Conservation (phyloP, 2,797 vertebrate genomes). For the Pampus argenteus region DNA sequence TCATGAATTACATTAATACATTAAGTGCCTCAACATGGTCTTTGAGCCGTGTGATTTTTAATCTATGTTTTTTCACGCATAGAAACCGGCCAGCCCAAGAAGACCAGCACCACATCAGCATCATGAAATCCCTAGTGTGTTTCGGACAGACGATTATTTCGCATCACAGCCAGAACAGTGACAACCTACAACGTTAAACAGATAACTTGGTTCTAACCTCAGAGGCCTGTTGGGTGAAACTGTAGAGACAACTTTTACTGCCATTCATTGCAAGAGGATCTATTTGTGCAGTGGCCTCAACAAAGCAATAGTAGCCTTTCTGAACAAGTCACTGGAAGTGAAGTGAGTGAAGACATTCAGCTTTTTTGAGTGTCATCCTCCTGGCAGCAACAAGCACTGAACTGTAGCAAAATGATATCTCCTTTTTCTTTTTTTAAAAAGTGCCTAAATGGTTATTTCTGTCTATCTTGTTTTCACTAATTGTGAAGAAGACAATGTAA, state of each 20-base stretch:
- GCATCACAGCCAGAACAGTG: slow-evolving; percentile 83
- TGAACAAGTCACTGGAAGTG: slow-evolving; percentile 64
- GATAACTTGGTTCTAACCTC: slow-evolving; percentile 58
- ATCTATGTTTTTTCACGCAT: slow-evolving; percentile 52
- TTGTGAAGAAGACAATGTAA: slow-evolving; percentile 39
- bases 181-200: slow-evolving; percentile 30
- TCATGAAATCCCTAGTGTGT: slow-evolving; percentile 90
- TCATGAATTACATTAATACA: neutral
- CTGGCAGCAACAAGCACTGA: slow-evolving; percentile 71
- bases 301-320: slow-evolving; percentile 81
- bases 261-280: slow-evolving; percentile 66
- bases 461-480: slow-evolving; percentile 56
- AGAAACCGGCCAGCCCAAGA: slow-evolving; percentile 88
- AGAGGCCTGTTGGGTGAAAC: slow-evolving; percentile 63
- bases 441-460: slow-evolving; percentile 74
- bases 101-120: slow-evolving; percentile 75
- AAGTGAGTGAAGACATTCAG: slow-evolving; percentile 48
- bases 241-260: slow-evolving; percentile 70
- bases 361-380: slow-evolving; percentile 46
- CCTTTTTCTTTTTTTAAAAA: slow-evolving; percentile 57
- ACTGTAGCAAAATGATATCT: slow-evolving; percentile 73
- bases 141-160: slow-evolving; percentile 94
- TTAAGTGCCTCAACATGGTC: too few relatives aligned
- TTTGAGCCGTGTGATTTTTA: too few relatives aligned
- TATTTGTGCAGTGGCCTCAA: slow-evolving; percentile 67